Percentiles rank a stretch among this genome's conserved stretches.
Conservation (phyloP, 2,888 invertebrate genomes). For the Polydrusus cervinus region DNA sequence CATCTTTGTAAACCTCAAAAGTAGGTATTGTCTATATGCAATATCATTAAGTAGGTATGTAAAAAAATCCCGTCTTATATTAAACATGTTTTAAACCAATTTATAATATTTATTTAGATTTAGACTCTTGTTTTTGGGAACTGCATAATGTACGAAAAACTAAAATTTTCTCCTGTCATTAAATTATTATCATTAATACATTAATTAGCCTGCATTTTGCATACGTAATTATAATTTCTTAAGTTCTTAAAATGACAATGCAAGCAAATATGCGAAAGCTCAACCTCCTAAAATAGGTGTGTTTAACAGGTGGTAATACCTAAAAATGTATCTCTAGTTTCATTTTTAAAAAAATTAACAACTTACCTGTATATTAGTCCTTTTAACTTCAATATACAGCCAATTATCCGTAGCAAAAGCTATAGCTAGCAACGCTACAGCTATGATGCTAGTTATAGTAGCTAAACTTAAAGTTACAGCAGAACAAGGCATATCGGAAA, state of each 20-base stretch:
- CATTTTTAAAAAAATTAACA: constrained; percentile 8
- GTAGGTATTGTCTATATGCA: not conserved
- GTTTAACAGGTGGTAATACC: constrained; percentile 33
- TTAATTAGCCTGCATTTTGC: not conserved
- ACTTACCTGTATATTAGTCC: constrained; percentile 89
- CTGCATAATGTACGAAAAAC: no score
- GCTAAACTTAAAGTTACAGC: constrained; percentile 96
- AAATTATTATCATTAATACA: no score
- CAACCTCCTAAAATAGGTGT: constrained; percentile 42
- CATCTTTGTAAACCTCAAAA: not conserved
- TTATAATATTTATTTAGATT: no score
- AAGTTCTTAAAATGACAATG: constrained; percentile 29
- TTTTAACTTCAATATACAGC: constrained; percentile 94
- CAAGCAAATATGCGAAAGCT: constrained; percentile 34
- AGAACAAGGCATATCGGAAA: constrained; percentile 87
- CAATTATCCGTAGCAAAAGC: constrained; percentile 98
- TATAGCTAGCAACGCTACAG: constrained; percentile 93
- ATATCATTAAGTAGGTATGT: not conserved
- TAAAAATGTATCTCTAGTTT: not conserved
- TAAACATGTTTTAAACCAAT: no score
- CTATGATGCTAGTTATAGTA: constrained; percentile 95
- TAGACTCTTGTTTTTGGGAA: no score
- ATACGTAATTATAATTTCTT: constrained; percentile 13
- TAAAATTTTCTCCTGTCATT: no score
- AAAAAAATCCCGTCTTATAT: no score